phyloP scores from a whole-genome alignment of 2,797 vertebrate species.

The Botia kubotai region DNA sequence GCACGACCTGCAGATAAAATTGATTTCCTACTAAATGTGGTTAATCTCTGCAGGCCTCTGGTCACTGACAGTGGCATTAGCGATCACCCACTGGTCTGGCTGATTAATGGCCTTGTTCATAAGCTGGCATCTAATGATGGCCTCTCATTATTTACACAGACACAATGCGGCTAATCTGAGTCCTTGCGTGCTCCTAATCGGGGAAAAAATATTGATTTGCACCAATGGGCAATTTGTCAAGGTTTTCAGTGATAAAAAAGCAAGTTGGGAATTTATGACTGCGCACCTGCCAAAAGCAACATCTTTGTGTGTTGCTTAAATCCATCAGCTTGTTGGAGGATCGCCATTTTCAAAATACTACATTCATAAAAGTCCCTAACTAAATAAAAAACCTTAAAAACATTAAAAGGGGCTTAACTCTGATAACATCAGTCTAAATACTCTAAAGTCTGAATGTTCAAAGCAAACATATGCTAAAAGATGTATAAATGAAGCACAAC shows the following conservation, averaged over 20 bases:
- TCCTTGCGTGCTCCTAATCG: conserved; percentile 33
- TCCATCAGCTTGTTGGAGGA: background rate
- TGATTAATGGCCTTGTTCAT: conserved; percentile 38
- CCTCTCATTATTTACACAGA: conserved; percentile 42
- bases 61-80: conserved; percentile 23
- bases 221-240: conserved; percentile 28
- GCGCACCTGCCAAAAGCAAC: background rate
- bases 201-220: conserved; percentile 45
- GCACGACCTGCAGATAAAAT: background rate
- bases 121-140: conserved; percentile 29
- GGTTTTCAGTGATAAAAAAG: conserved; percentile 19
- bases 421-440: too few species aligned
- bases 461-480: too few species aligned
- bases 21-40: background rate
- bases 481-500: too few species aligned
- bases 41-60: background rate
- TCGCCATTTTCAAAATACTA: background rate
- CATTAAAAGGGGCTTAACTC: background rate
- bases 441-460: too few species aligned
- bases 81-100: conserved; percentile 1
- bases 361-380: background rate
- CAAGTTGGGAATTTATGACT: conserved; percentile 21
- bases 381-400: background rate
- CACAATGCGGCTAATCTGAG: conserved; percentile 18
- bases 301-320: background rate